Base-by-base conservation (phyloP, 2,888 invertebrate genomes). In the Sarcophaga caerulescens region DNA sequence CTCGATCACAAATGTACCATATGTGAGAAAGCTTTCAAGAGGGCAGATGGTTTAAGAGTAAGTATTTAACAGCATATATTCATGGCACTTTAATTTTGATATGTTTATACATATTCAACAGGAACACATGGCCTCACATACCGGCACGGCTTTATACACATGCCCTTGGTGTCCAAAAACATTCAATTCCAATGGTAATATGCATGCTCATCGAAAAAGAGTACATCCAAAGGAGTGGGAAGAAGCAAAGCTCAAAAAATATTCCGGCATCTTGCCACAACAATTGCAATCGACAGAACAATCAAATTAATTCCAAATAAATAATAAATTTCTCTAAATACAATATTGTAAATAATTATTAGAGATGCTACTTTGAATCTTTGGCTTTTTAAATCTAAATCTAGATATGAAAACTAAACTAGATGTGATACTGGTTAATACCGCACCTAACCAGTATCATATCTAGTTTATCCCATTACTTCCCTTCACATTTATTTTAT, bases 101-200 rank as follows among this genome's bases (percentile, higher is more conserved):
- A 14, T 21, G 21, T 17, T 69, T 47, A 57, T 57, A 69, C 19
- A 19, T 14, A 65, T 47, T 12, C 21, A 14, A 44, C n/a, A 92
- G 91, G 92, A 92, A 70, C 92, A 92, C 80, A 90, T 92, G 90
- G 90, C 92, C 57, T 91, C 91, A 10, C 92, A 92, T 19, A 92
- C 92, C 2, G 89, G 89, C 3, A 91, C 90, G 81, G 90, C 90
- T n/a, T 74, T 91, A 21, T 92, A 92, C 78, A 90, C 90, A 10
- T 92, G 92, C 76, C 89, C 89, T 17, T 91, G 91, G 85, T 92
- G 92, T 70, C 90, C 91, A 19, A 91, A 90, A 87, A 91, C 91
- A 19, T 92, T 92, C 70, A 91, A 91, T 76, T 91, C 91, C 17
- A 91, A 90, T 87, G 92, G 90, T 2, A 92, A 92, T 73, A 90